phyloP scores from a whole-genome alignment of 2,113 vertebrate species.

The Xiphias gladius region DNA sequence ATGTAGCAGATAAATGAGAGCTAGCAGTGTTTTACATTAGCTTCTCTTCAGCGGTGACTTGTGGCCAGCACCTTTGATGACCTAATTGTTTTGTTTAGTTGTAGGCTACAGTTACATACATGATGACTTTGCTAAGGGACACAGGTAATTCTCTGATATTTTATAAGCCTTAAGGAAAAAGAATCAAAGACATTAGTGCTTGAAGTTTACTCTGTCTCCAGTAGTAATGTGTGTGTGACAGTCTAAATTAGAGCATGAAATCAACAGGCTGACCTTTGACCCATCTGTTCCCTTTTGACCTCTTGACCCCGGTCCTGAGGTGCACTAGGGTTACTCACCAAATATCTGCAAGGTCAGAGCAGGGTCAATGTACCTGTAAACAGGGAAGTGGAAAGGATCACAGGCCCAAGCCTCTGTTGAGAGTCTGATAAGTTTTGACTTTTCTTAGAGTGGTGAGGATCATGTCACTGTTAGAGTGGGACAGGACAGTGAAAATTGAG shows the following conservation, averaged over 20 bases:
- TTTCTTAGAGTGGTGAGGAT: constrained; percentile 65
- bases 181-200: constrained; percentile 8
- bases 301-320: constrained; percentile 45
- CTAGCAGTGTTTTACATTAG: constrained; percentile 10
- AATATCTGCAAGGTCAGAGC: constrained; percentile 56
- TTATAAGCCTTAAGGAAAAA: constrained; percentile 25
- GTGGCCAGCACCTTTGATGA: not conserved
- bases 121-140: constrained; percentile 9
- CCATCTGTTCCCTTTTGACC: constrained; percentile 44
- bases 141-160: constrained; percentile 16
- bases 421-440: constrained; percentile 72
- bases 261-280: constrained; percentile 69
- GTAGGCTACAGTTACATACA: constrained; percentile 38
- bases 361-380: constrained; percentile 73
- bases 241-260: constrained; percentile 68
- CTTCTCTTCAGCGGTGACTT: not conserved
- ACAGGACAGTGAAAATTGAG: constrained; percentile 15
- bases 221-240: constrained; percentile 36
- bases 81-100: constrained; percentile 25
- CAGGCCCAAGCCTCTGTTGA: constrained; percentile 50
- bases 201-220: constrained; percentile 23
- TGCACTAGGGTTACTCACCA: constrained; percentile 57
- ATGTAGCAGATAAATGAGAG: not conserved
- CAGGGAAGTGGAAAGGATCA: constrained; percentile 56
- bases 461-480: constrained; percentile 51